A percentile compares a stretch with the other conserved stretches of the same genome.
These are phyloP conservation scores for Meteorus sp. DNA, from an alignment of 1,140 invertebrate species.

Conservation along the genomic window DNA sequence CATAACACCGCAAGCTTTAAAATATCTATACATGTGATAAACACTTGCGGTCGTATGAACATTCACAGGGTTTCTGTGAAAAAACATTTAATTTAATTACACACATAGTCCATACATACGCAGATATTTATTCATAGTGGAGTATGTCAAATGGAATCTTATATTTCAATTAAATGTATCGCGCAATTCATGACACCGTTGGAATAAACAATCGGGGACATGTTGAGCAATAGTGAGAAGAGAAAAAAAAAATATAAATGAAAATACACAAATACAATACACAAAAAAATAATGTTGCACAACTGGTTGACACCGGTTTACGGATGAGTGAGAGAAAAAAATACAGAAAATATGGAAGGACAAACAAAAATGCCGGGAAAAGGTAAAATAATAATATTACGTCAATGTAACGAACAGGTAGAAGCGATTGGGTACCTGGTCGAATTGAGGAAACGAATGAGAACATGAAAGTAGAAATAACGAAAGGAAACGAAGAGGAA, in stretches of 20 bases:
- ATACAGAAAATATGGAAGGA: background rate
- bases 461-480: background rate
- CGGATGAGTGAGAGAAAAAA: background rate
- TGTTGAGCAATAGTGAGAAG: background rate
- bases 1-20: no score
- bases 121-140: background rate
- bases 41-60: background rate
- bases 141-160: no score
- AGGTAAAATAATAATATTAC: background rate
- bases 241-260: slow-evolving; percentile 1
- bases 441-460: no score
- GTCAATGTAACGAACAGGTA: no score
- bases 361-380: background rate
- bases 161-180: no score
- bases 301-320: background rate
- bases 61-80: background rate
- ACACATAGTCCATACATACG: background rate
- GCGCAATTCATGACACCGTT: no score
- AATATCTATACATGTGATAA: no score
- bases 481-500: background rate
- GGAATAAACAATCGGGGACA: slow-evolving; percentile 12
- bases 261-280: background rate
- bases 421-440: no score
- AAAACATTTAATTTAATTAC: slow-evolving; percentile 2
- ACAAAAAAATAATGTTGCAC: background rate